Base-by-base conservation (phyloP, 2,888 invertebrate genomes). In the Cepaea hortensis region DNA sequence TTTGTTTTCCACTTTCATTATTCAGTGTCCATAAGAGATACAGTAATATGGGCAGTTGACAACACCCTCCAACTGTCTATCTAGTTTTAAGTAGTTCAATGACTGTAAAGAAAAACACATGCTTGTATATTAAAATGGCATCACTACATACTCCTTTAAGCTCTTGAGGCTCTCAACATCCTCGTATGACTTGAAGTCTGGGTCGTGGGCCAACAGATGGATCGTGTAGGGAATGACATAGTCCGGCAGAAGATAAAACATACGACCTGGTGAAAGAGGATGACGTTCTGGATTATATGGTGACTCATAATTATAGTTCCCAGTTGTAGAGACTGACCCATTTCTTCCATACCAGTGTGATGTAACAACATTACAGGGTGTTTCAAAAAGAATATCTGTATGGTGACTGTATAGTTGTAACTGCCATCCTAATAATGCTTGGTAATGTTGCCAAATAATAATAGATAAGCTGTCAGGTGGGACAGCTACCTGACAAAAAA, bases 221-320 rank as follows among this genome's bases (percentile, higher is more conserved):
- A 99, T 97, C n/a, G 98, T 97, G 95, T 98, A 99, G 90, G 98
- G 98, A 93, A 99, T 95, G 97, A 98, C 98, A 94, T 98, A 99
- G 95, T 99, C 99, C 85, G 99, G 99, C 95, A 98, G 95, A 94
- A 94, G 90, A 61, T 92, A 90, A 81, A 93, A 92, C 90, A 94
- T 90, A 84, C 91, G 91, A 80, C 90, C 93, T 93, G 91, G 75
- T 90, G 90, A 50, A 77, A 61, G 77, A 55, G 73, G 77, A 61
- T 61, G 23, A 13, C 70, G 85, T 5, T 72, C 85, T 82, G 48
- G 11, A 65, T 68, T 46, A 65, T 3, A 23, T 20, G n/a, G 46
- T 46, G 46, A 4, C 23, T 65, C 18, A 65, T 20, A 20, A 3
- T 20, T 11, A 4, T 5, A 65, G 46, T 7, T 65, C 68, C 65